Base-by-base conservation (phyloP, 2,113 vertebrate species). In the Centropus unirufus region DNA sequence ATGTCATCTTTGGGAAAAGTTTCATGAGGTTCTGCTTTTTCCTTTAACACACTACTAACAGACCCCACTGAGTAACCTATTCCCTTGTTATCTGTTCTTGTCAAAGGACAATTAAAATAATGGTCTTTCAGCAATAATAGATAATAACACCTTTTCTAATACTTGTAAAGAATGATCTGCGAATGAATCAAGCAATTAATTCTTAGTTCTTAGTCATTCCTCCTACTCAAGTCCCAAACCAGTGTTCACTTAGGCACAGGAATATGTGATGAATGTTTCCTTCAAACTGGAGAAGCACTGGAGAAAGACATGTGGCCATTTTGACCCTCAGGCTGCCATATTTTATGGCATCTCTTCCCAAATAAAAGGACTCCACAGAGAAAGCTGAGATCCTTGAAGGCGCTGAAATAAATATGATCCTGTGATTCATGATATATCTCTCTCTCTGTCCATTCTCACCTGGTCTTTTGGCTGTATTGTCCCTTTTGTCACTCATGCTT, bases 51-150 rank as follows among this genome's bases (percentile, higher is more conserved):
- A 22, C 49, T 67, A 20, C 57, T 87, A 69, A 72, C 64, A 62
- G 62, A 42, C 51, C 30, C 55, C 72, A 63, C 12, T 62, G 63
- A 92, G 36, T 54, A 92, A 93, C 44, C 17, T 14, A 82, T 76
- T 68, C 39, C n/a, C 54, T 84, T 89, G 49, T 72, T 93, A 92
- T 89, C 58, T 89, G 10, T 55, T 92, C 80, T 55, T 78, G 82
- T 54, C 74, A 75, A 89, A 91, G 40, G 39, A 81, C 52, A 90
- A 68, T 90, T 93, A 81, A 90, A 95, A 72, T 91, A 91, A 95
- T 73, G 17, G 84, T 68, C 66, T 72, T 79, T 79, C 54, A 87
- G 40, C 46, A 89, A 49, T 51, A 70, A 61, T 24, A 75, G 39
- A 78, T 92, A 92, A 92, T 84, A 92, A 91, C 39, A 75, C 66